Evolutionary conservation across 35 echinoderm and acorn worm species (phyloP), one percentile per base, ranked within the genome.

Genomic region (Stichopus chloronotus): DNA sequence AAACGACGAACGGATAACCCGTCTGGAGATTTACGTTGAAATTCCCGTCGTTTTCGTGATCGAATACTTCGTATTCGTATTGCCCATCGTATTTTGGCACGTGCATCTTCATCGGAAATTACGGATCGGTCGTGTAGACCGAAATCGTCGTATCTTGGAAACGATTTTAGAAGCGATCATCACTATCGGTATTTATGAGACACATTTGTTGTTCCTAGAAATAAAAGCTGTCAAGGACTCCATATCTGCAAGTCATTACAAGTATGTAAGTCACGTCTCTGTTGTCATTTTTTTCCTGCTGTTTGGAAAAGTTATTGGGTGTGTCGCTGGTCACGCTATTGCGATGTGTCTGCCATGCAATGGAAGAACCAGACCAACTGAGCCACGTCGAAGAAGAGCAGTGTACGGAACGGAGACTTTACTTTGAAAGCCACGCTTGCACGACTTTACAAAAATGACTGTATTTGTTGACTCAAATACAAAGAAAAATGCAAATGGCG

Each of bases 81-180:
- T n/a, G n/a, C 5, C 65, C 13, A 88, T 88, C 43, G 4, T 69
- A 22, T 19, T 59, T 5, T 89, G 65, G 59, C 65, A 72, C 21
- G 5, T 25, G 59, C 12, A 72, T 24, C 60, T 89, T 24, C 55
- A 52, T 14, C 21, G 61, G 1, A 43, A 72, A 9, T 4, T 19
- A 9, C 14, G 52, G 57, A 72, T 89, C 16, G 87, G 23, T 13
- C 4, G 8, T 16, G 21, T 72, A 59, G 87, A 89, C 21, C 30
- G 57, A 5, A 17, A 61, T 21, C 87, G 87, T 89, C 59, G 87
- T 16, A 89, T 72, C 8, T 19, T 58, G 25, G 87, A 89, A 54
- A 61, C 87, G 5, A 14, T 63, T 9, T 71, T 89, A 25, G 87
- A 89, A 52, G 55, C 25, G 17, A 21, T 85, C 30, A 43, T 43